These are phyloP conservation scores for Schrankia costaestrigalis DNA, from an alignment of 2,888 invertebrate species.

Conservation along the genomic window DNA sequence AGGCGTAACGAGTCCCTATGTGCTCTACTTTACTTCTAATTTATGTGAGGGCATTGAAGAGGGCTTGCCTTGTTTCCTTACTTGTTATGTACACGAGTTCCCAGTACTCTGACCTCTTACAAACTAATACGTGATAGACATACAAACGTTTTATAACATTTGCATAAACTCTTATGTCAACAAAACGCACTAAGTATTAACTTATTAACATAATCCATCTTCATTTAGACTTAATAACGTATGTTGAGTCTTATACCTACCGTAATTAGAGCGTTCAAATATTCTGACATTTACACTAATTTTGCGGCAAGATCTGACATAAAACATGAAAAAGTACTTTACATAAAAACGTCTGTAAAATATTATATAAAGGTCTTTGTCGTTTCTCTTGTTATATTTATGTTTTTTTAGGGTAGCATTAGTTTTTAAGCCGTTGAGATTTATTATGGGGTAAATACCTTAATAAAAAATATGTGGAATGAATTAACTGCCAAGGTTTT, in stretches of 20 bases:
- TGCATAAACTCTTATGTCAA: conserved; percentile 28
- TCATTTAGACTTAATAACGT: conserved; percentile 26
- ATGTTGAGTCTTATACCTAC: too few relatives aligned
- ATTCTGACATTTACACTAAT: conserved; percentile 6
- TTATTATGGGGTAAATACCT: too few relatives aligned
- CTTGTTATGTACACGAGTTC: conserved; percentile 7
- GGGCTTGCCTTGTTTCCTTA: conserved; percentile 10
- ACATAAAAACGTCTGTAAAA: too few relatives aligned
- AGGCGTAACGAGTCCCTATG: background rate
- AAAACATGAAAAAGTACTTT: too few relatives aligned
- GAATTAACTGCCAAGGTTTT: too few relatives aligned
- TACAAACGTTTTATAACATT: conserved; percentile 25
- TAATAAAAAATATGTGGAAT: too few relatives aligned
- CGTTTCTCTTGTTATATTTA: too few relatives aligned
- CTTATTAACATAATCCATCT: conserved; percentile 31
- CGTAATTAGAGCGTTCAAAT: conserved; percentile 18
- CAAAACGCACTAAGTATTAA: conserved; percentile 25
- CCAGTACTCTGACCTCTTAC: conserved; percentile 13
- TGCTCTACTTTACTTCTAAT: conserved; percentile 1
- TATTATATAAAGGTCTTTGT: too few relatives aligned
- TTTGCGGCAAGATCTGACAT: too few relatives aligned
- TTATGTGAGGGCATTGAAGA: background rate
- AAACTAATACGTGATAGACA: conserved; percentile 28
- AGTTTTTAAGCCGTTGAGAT: too few relatives aligned
- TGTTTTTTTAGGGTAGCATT: too few relatives aligned